Base-by-base conservation (phyloP, 2,888 invertebrate species). In the Heliconius sara region DNA sequence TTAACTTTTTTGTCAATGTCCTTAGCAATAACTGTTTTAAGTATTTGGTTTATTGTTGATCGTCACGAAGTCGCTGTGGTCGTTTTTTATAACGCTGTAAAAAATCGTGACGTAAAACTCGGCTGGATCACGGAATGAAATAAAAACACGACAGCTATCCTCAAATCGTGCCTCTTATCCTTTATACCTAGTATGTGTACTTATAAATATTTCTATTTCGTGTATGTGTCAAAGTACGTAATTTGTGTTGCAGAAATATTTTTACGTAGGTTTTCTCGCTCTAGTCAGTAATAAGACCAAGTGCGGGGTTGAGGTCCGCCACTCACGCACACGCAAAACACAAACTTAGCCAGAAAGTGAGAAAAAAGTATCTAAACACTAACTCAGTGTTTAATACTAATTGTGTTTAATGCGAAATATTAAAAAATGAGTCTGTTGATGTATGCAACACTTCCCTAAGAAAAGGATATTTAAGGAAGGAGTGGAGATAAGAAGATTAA, bases 121-220 rank as follows among this genome's bases (percentile, higher is more conserved):
- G 65, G 22, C 22, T 66, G 65, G 75, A 75, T 75, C 65, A 75
- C 65, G 75, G 43, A 66, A 43, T 75, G 12, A 43, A 47, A 65
- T 27, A 75, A 65, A 65, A 63, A 63, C 65, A 66, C 43, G 65
- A 27, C n/a, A 63, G 27, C 65, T 27, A 22, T 75, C 65, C 65
- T 27, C 25, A 43, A 75, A 75, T 65, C 63, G 27, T 65, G 22
- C 75, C 43, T 43, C 30, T 60, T 75, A 27, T 65, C 12, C 7
- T 34, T 13, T 39, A 75, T 25, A 52, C 25, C 13, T 27, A 43
- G 60, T 43, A 65, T 43, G 65, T 66, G 19, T 75, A 13, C 13
- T 6, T 70, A 25, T 68, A 65, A n/a, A 60, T 10, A 10, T 10
- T 9, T 34, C 34, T 34, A 9, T n/a, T n/a, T 63, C 25, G n/a